Base-by-base conservation (phyloP, 2,113 vertebrate species). In the Chionomys nivalis region DNA sequence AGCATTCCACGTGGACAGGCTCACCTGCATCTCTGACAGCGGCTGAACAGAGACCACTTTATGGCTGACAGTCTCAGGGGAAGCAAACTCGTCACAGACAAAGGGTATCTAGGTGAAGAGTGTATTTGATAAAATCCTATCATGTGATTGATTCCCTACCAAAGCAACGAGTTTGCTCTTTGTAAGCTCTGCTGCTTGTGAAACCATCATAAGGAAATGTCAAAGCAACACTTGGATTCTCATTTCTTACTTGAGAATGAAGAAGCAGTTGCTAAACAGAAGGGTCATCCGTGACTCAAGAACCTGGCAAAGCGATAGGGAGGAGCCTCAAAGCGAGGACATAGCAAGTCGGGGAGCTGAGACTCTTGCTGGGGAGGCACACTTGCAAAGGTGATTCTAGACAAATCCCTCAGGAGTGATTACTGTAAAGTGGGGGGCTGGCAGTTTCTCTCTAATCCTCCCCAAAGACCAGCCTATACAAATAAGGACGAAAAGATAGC, bases 91-190 rank as follows among this genome's bases (percentile, higher is more conserved):
- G 17, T 26, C 68, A 31, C 0, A n/a, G n/a, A n/a, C n/a, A 52
- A 77, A 92, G 63, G 52, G 44, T 12, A 83, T 70, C 39, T 19
- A 61, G 7, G 52, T 66, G 33, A 93, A 93, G 78, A 63, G 3
- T 77, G 3, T n/a, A 61, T 76, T 36, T 94, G n/a, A 79, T 24
- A 89, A 94, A 94, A 73, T 79, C 75, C 6, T 63, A 95, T n/a
- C 65, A 26, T 21, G 95, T 55, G 36, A 23, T 95, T 55, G 49
- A 33, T 36, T 39, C 42, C 66, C 47, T 24, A 16, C 4, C 17
- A 63, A 95, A 58, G 24, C 44, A 13, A 24, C 23, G 7, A 47
- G 36, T 78, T 58, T 82, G 36, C 73, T 61, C 52, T 81, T 66
- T 7, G 4, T 33, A 83, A 77, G 63, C 19, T 61, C 28, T 78